Evolutionary conservation across 2,888 invertebrate genomes (phyloP).

Genomic region (Microctonus hyperodae): DNA sequence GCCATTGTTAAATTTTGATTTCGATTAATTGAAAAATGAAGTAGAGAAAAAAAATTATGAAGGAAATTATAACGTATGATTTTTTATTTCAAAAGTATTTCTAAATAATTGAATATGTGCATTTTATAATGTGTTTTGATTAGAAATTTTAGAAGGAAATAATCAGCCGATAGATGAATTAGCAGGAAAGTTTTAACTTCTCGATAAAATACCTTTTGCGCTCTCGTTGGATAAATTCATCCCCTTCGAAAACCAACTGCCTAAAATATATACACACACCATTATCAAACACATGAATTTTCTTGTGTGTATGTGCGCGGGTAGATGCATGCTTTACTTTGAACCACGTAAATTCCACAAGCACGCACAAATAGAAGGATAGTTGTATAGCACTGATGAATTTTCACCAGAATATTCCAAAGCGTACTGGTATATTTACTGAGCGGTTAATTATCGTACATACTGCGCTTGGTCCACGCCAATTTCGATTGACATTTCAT

Average conservation of each 20-base stretch:
- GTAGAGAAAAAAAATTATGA: too few relatives aligned
- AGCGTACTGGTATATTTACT: conserved; percentile 47
- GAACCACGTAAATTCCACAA: conserved; percentile 42
- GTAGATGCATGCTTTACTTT: conserved; percentile 45
- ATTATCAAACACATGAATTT: not conserved
- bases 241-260: not conserved
- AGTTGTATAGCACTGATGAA: conserved; percentile 5
- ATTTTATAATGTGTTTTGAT: too few relatives aligned
- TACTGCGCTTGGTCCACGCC: conserved; percentile 11
- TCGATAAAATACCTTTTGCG: not conserved
- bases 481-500: conserved; percentile 29
- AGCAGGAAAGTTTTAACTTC: not conserved
- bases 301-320: not conserved
- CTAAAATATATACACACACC: not conserved
- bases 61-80: too few relatives aligned
- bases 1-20: not conserved
- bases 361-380: not conserved
- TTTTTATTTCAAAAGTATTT: too few relatives aligned
- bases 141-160: too few relatives aligned
- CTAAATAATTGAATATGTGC: too few relatives aligned
- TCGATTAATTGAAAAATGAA: too few relatives aligned
- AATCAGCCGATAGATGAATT: not conserved
- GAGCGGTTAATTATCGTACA: conserved; percentile 51
- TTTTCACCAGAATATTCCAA: conserved; percentile 43
- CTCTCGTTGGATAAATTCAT: too few relatives aligned